Evolutionary conservation across 2,888 invertebrate species (phyloP).

Genomic region (Candidula unifasciata): DNA sequence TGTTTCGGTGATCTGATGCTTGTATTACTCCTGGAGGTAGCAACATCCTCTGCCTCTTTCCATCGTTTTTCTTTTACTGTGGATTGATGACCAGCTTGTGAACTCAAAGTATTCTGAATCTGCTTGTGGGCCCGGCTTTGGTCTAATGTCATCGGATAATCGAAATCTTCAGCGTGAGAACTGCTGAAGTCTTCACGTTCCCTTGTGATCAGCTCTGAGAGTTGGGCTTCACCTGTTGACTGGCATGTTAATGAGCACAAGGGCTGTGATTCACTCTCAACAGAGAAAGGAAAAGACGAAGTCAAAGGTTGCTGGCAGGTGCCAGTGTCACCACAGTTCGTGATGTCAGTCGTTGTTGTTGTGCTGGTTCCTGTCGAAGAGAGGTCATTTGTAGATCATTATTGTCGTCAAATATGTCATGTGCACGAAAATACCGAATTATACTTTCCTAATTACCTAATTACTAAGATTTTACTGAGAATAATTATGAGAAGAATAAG

Average conservation of each 20-base stretch:
- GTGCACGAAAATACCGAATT: too few species aligned
- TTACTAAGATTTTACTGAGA: too few species aligned
- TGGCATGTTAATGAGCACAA: background rate
- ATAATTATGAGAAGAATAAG: too few species aligned
- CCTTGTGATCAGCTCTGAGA: background rate
- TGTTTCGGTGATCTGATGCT: constrained; percentile 12
- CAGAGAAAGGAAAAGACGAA: background rate
- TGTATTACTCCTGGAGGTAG: background rate
- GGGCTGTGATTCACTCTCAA: constrained; percentile 29
- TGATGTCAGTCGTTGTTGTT: background rate
- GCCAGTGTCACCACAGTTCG: background rate
- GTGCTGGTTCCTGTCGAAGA: background rate
- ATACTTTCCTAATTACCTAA: too few species aligned
- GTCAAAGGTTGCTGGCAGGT: constrained; percentile 3
- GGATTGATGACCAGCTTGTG: background rate
- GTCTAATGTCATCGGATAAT: constrained; percentile 36
- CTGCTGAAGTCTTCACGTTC: background rate
- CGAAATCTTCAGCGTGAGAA: background rate
- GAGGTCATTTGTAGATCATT: too few species aligned
- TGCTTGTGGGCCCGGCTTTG: background rate
- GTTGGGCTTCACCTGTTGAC: background rate
- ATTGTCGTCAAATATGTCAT: too few species aligned
- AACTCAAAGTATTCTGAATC: background rate
- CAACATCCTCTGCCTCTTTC: constrained; percentile 43
- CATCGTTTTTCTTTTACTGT: constrained; percentile 29